phyloP scores from a whole-genome alignment of 2,888 invertebrate species.

The Neoaliturus tenellus region DNA sequence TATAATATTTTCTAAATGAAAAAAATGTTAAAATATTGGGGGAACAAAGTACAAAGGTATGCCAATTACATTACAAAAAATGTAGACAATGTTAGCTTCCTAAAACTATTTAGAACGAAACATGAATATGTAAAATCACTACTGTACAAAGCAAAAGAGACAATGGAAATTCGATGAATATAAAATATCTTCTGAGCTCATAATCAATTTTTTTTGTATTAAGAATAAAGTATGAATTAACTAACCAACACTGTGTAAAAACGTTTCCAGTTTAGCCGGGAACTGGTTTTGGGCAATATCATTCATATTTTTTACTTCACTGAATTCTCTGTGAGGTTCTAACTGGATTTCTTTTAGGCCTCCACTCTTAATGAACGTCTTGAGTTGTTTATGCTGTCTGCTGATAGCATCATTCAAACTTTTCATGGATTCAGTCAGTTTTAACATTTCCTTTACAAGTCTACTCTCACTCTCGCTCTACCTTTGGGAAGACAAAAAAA shows the following conservation, averaged over 20 bases:
- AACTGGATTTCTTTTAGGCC: neutral
- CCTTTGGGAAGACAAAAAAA: neutral
- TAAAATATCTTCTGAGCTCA: too few species aligned
- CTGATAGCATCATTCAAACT: neutral
- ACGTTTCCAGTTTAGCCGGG: neutral
- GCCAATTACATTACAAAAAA: too few species aligned
- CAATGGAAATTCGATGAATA: too few species aligned
- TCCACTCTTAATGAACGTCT: neutral
- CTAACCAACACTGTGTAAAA: slow-evolving; percentile 12
- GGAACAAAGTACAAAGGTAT: too few species aligned
- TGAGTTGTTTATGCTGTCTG: slow-evolving; percentile 7
- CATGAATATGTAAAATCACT: too few species aligned
- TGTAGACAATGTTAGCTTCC: too few species aligned
- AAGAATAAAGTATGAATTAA: too few species aligned
- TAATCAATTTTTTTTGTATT: too few species aligned
- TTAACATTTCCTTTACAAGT: neutral
- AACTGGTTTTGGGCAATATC: neutral
- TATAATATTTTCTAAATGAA: too few species aligned
- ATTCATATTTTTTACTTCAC: neutral
- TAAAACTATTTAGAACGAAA: too few species aligned
- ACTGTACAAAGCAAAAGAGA: too few species aligned
- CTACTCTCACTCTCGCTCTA: neutral
- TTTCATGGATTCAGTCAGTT: slow-evolving; percentile 29
- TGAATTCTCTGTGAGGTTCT: neutral
- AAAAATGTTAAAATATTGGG: too few species aligned